These are phyloP conservation scores for Delia radicum DNA, from an alignment of 1,140 invertebrate genomes.

Conservation along the genomic window DNA sequence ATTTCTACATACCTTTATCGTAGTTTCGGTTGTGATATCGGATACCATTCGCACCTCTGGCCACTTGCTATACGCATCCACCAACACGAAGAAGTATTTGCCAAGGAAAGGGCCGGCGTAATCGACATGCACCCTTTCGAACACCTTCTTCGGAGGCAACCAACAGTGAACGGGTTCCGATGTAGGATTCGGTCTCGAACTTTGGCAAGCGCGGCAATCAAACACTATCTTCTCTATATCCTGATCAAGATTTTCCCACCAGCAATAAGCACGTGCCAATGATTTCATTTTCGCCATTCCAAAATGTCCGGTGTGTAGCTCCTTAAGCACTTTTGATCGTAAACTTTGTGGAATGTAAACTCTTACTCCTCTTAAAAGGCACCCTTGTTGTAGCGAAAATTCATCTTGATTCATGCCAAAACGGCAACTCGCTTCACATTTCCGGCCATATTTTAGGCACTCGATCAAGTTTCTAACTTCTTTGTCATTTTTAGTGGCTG, in stretches of 20 bases:
- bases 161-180: conserved; percentile 35
- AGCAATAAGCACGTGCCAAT: conserved; percentile 52
- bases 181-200: background rate
- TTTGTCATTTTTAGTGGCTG: background rate
- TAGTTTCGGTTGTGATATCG: conserved; percentile 13
- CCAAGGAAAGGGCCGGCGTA: conserved; percentile 9
- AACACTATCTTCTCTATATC: conserved; percentile 27
- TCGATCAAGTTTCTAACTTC: background rate
- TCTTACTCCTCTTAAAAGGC: conserved; percentile 31
- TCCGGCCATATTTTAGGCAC: conserved; percentile 17
- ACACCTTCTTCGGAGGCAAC: conserved; percentile 40
- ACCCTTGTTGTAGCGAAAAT: conserved; percentile 30
- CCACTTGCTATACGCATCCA: conserved; percentile 54
- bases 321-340: background rate
- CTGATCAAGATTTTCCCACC: conserved; percentile 56
- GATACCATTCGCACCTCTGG: conserved; percentile 37
- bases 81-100: conserved; percentile 43
- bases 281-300: conserved; percentile 52
- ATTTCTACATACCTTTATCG: background rate
- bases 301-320: conserved; percentile 39
- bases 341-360: conserved; percentile 30
- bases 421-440: background rate
- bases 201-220: background rate
- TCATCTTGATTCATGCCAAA: conserved; percentile 23
- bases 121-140: conserved; percentile 42